Conservation (phyloP, 2,888 invertebrate species). For the Dysmachus trigonus region DNA sequence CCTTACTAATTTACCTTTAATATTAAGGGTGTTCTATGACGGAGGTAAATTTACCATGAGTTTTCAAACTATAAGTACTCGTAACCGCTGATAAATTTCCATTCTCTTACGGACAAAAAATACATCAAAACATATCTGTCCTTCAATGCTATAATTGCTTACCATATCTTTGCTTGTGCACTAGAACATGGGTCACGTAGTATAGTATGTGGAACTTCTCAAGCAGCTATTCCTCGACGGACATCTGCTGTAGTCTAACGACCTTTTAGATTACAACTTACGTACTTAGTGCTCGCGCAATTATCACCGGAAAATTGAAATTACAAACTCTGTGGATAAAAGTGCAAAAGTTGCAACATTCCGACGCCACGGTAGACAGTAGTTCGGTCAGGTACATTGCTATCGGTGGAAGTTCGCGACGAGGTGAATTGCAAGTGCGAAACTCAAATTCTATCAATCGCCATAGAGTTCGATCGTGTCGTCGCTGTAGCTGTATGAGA, state of each 20-base stretch:
- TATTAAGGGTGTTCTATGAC: too few species aligned
- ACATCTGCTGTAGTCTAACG: background rate
- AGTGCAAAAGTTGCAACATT: conserved; percentile 8
- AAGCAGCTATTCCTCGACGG: background rate
- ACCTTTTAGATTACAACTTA: background rate
- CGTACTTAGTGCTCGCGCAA: background rate
- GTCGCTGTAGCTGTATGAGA: background rate
- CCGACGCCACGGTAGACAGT: background rate
- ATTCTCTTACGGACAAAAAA: too few species aligned
- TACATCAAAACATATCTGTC: background rate
- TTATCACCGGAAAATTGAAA: background rate
- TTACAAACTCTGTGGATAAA: conserved; percentile 1
- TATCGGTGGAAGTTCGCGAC: background rate
- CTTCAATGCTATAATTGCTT: background rate
- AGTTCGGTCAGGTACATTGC: background rate
- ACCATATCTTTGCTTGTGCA: background rate
- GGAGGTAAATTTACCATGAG: too few species aligned
- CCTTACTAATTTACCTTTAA: too few species aligned
- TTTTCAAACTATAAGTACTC: background rate
- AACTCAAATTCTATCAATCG: background rate
- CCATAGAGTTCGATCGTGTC: background rate
- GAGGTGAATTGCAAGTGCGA: background rate
- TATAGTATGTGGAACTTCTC: background rate
- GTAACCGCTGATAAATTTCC: background rate
- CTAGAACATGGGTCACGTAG: background rate